A percentile compares a stretch with the other conserved stretches of the same genome.
Conservation (phyloP, 2,113 vertebrate genomes). For the Hucho hucho region DNA sequence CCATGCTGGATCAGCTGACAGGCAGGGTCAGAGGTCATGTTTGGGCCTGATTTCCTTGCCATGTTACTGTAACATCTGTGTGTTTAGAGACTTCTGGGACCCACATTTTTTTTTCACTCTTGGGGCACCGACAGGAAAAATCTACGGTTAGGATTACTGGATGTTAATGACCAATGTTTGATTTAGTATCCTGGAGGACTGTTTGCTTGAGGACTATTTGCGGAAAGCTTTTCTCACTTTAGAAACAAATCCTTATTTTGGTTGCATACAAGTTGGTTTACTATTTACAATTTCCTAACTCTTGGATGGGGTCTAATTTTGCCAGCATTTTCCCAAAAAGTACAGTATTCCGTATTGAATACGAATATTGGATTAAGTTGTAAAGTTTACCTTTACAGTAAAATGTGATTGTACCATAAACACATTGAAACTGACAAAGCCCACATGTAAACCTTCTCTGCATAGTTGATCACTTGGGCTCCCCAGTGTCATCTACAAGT, state of each 20-base stretch:
- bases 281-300: not conserved
- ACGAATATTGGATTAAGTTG: not conserved
- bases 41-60: conserved; percentile 87
- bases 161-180: conserved; percentile 66
- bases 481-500: conserved; percentile 65
- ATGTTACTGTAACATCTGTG: conserved; percentile 99
- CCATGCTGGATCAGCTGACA: conserved; percentile 92
- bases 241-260: conserved; percentile 28
- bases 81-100: conserved; percentile 83
- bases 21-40: conserved; percentile 85
- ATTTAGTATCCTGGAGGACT: conserved; percentile 49
- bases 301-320: not conserved
- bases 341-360: not conserved
- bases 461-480: conserved; percentile 60
- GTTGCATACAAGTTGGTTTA: not conserved
- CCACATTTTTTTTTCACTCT: conserved; percentile 83
- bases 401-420: not conserved
- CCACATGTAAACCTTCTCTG: conserved; percentile 47
- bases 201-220: conserved; percentile 20
- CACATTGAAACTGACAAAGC: not conserved
- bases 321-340: not conserved
- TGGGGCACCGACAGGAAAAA: conserved; percentile 61
- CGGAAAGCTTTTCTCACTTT: conserved; percentile 26
- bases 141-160: conserved; percentile 68
- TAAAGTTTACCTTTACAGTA: not conserved